Evolutionary conservation across 2,888 invertebrate genomes (phyloP).

Genomic region (Morpho helenor): DNA sequence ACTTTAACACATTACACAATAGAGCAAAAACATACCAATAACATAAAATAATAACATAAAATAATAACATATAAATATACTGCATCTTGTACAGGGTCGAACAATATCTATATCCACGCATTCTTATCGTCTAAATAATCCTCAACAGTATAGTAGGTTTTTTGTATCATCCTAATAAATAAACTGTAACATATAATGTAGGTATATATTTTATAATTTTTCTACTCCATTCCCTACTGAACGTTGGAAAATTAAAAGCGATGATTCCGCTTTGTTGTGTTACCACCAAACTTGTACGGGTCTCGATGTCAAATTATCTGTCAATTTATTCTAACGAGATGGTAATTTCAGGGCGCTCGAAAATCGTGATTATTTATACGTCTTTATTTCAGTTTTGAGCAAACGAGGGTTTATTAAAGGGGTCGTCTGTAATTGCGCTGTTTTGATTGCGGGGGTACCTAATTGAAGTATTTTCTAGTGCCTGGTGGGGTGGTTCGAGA

Average conservation of each 20-base stretch:
- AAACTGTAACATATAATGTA: no score
- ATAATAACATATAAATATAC: no score
- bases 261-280: constrained; percentile 18
- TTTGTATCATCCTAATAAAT: no score
- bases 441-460: constrained; percentile 58
- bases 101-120: no score
- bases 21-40: no score
- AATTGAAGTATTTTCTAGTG: constrained; percentile 71
- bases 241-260: constrained; percentile 17
- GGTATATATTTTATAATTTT: no score
- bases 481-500: constrained; percentile 55
- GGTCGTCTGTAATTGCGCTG: constrained; percentile 69
- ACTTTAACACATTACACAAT: no score
- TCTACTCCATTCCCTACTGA: background rate
- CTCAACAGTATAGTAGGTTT: no score
- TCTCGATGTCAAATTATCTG: constrained; percentile 55
- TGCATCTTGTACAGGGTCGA: no score
- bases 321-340: constrained; percentile 73
- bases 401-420: constrained; percentile 68
- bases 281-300: constrained; percentile 43
- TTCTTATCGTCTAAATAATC: no score
- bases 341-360: constrained; percentile 67
- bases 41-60: no score
- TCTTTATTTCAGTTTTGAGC: constrained; percentile 63
- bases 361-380: constrained; percentile 68